Conservation (phyloP, 1,140 invertebrate genomes). For the Littorina saxatilis region DNA sequence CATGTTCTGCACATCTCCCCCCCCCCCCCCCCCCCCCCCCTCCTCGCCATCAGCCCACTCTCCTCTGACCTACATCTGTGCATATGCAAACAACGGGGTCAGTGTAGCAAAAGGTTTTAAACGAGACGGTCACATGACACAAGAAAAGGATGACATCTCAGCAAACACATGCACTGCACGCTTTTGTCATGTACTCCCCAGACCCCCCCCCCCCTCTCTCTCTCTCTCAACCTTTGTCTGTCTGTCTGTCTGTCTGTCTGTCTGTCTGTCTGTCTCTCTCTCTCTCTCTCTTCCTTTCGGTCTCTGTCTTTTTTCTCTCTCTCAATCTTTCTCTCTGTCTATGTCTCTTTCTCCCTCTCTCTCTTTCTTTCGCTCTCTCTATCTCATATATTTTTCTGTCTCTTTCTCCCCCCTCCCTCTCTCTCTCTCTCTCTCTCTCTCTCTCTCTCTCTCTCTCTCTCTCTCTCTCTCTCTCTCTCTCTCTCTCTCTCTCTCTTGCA, state of each 20-base stretch:
- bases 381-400: background rate
- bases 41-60: no score
- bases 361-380: background rate
- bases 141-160: background rate
- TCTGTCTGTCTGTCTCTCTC: background rate
- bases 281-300: background rate
- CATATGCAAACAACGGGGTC: background rate
- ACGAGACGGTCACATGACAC: background rate
- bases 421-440: no score
- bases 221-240: background rate
- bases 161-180: background rate
- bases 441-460: no score
- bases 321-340: no score
- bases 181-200: no score
- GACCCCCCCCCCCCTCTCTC: background rate
- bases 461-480: no score
- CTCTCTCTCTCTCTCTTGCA: no score
- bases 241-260: background rate
- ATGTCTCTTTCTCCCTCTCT: constrained; percentile 22
- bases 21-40: no score
- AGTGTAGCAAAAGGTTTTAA: background rate
- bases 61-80: background rate
- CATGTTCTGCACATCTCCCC: background rate
- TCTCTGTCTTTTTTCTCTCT: no score
- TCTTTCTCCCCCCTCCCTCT: no score